A percentile compares a stretch with the other conserved stretches of the same genome.
Evolutionary conservation across 2,888 invertebrate species (phyloP).

Genomic region (Synergus itoensis): DNA sequence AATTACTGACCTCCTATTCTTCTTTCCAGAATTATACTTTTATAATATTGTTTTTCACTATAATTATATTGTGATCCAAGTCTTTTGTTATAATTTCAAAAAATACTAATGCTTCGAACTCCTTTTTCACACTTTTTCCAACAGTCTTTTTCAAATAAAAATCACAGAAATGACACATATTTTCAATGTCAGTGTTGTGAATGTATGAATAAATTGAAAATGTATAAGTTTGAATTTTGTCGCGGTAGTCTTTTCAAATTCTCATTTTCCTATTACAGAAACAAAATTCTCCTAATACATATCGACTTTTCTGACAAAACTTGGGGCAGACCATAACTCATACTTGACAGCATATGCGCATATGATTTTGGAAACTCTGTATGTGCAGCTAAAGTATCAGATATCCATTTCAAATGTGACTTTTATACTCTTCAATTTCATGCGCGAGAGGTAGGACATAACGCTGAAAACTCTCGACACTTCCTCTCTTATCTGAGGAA

Average conservation of each 20-base stretch:
- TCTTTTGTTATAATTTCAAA: no score
- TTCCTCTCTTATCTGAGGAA: conserved; percentile 4
- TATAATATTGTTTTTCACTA: no score
- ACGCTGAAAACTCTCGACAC: conserved; percentile 10
- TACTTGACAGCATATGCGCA: background rate
- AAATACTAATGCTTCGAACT: no score
- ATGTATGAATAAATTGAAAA: background rate
- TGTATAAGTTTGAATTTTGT: background rate
- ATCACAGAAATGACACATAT: no score
- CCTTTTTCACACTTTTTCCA: no score
- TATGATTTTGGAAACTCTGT: background rate
- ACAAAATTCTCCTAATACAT: background rate
- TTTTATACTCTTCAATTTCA: conserved; percentile 25
- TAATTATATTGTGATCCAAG: no score
- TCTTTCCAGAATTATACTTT: no score
- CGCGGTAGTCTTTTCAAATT: background rate
- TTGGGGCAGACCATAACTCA: background rate
- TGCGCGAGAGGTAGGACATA: background rate
- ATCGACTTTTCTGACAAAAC: background rate
- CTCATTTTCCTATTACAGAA: background rate
- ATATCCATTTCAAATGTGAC: background rate
- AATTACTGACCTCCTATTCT: no score
- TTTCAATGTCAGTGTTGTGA: background rate
- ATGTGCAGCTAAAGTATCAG: conserved; percentile 1
- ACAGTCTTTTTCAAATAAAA: no score